Base-by-base conservation (phyloP, 2,797 vertebrate genomes). In the Brachyrhaphis roseni region DNA sequence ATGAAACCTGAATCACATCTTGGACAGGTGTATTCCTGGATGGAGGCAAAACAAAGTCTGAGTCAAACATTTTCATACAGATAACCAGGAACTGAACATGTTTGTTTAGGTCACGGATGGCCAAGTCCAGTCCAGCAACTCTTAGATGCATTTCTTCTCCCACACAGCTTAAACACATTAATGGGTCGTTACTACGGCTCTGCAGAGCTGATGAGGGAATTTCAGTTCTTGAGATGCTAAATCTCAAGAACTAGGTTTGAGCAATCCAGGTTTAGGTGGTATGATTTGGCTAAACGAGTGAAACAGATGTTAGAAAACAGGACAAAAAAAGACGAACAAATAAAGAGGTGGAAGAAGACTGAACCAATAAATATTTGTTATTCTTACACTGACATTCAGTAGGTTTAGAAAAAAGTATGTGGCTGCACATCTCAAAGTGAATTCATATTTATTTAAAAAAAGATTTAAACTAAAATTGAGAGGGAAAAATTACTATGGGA, bases 1-100 rank as follows among this genome's bases (percentile, higher is more conserved):
- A 99, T 98, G 83, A 99, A 99, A 62, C 98, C 98, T 0, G 98
- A 99, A 79, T 99, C 97, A 87, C 98, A 99, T 87, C 97, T 94
- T 5, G 98, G 98, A 87, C 98, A 99, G 57, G 96, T 98, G 82
- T 97, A 99, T 80, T 99, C 98, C 98, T 99, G 93, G 1, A 91
- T 91, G 85, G 55, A 93, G 71, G 49, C 5, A 62, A 41, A 45
- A 47, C 49, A 84, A 70, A 80, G 3, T 64, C 28, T 8, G 72
- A 57, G 76, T 79, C 41, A 80, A 8, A 51, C 11, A 43, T 23
- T 4, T 3, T 39, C n/a, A 76, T 36, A 53, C 0, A 64, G 13
- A 16, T 64, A 18, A n/a, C 31, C 68, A 15, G 39, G 13, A n/a
- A n/a, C 66, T 41, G 66, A 71, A n/a, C 26, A 26, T n/a, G 5